Conservation (phyloP, 2,113 vertebrate genomes). For the Dasypus novemcinctus region DNA sequence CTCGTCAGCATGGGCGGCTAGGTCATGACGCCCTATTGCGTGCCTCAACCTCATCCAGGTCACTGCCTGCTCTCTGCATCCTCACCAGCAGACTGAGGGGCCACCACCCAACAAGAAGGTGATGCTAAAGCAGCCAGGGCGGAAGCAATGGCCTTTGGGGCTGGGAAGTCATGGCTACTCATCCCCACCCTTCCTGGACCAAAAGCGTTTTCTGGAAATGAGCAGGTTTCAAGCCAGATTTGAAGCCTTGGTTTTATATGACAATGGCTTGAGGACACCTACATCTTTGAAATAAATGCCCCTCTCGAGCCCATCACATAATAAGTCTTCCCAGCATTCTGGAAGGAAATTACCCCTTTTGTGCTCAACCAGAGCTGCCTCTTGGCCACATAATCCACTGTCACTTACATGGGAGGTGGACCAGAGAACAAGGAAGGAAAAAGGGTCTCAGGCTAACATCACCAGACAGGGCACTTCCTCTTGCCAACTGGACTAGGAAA, state of each 20-base stretch:
- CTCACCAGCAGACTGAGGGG: not conserved
- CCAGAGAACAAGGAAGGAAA: not conserved
- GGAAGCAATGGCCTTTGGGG: not conserved
- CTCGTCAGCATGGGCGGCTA: too few species aligned
- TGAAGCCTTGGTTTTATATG: not conserved
- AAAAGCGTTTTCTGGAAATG: not conserved
- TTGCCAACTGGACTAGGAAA: not conserved
- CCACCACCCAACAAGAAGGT: not conserved
- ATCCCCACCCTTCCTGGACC: not conserved
- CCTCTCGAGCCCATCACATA: rapidly evolving
- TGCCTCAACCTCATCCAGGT: not conserved
- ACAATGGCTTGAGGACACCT: not conserved
- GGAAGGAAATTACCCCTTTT: not conserved
- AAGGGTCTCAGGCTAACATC: not conserved
- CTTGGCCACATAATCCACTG: not conserved
- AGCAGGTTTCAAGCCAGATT: not conserved
- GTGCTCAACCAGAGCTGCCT: not conserved
- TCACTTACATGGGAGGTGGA: not conserved
- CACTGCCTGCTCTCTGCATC: not conserved
- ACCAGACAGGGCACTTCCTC: not conserved
- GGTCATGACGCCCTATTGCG: not conserved
- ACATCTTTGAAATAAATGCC: not conserved
- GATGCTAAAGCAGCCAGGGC: not conserved
- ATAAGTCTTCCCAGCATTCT: not conserved
- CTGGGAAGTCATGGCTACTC: not conserved